A percentile compares a stretch with the other conserved stretches of the same genome.
Evolutionary conservation across 2,797 vertebrate species (phyloP).

Genomic region (Schizopygopsis pylzovi): DNA sequence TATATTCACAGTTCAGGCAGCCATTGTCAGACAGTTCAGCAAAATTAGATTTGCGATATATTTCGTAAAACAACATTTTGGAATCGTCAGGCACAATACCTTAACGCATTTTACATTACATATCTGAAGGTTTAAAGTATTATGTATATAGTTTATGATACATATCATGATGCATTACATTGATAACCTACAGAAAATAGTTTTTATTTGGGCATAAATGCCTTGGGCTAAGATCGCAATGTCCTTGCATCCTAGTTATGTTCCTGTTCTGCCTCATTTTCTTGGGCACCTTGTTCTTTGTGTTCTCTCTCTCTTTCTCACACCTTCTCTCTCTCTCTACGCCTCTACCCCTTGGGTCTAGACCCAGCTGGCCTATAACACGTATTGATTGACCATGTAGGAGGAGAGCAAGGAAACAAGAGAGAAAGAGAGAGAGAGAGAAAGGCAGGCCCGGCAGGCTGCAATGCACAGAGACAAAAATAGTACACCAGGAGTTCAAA

Average conservation of each 20-base stretch:
- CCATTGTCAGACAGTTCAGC: background rate
- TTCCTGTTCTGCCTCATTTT: constrained; percentile 36
- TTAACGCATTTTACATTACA: background rate
- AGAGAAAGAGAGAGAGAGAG: constrained; percentile 51
- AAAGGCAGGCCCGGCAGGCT: constrained; percentile 54
- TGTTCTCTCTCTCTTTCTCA: constrained; percentile 50
- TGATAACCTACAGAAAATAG: background rate
- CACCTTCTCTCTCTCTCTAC: constrained; percentile 61
- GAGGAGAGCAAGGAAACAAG: constrained; percentile 39
- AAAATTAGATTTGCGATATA: background rate
- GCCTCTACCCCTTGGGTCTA: constrained; percentile 66
- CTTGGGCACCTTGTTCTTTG: constrained; percentile 38
- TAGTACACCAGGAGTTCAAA: constrained; percentile 59
- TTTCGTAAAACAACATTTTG: no score
- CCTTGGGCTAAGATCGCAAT: background rate
- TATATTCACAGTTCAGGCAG: background rate
- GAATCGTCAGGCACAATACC: background rate
- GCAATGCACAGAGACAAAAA: constrained; percentile 57
- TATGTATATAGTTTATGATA: background rate
- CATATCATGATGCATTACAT: background rate
- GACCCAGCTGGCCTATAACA: constrained; percentile 78
- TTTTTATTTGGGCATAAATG: background rate
- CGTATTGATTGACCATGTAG: constrained; percentile 76
- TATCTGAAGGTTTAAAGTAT: background rate
- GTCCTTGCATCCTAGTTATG: background rate